Conservation (phyloP, 2,888 invertebrate genomes). For the Nasonia oneida region DNA sequence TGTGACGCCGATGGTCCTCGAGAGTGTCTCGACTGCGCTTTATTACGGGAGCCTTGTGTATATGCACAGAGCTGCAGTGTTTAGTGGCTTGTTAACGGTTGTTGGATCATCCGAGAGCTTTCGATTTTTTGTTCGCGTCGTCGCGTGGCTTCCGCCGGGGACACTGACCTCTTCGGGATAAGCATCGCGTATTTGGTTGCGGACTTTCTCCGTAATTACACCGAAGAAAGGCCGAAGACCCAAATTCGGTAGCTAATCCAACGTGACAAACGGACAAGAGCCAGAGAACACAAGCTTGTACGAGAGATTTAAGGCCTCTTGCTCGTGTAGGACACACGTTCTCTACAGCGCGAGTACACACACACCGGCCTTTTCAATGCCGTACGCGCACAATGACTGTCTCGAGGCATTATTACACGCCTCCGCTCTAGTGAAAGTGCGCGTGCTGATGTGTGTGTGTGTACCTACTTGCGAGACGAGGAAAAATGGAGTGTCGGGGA, state of each 20-base stretch:
- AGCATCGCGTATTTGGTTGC: neutral
- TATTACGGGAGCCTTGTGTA: neutral
- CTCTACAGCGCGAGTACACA: neutral
- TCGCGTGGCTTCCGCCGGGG: neutral
- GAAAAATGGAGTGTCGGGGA: neutral
- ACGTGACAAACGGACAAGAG: neutral
- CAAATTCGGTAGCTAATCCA: neutral
- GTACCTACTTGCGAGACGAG: neutral
- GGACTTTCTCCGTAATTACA: too few species aligned
- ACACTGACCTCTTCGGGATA: neutral
- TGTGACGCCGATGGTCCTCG: neutral
- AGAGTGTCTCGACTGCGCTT: neutral
- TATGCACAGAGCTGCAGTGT: neutral
- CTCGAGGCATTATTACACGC: slow-evolving; percentile 18
- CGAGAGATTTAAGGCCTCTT: slow-evolving; percentile 1
- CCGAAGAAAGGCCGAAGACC: neutral
- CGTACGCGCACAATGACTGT: slow-evolving; percentile 6
- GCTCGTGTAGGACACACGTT: neutral
- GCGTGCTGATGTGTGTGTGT: neutral
- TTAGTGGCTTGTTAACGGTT: too few species aligned
- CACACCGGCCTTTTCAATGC: neutral
- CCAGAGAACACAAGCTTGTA: neutral
- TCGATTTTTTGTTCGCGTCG: too few species aligned
- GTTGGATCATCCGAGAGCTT: too few species aligned
- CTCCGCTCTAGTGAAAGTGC: slow-evolving; percentile 16